Evolutionary conservation across 1,140 invertebrate species (phyloP), one percentile per base, ranked within the genome.

Genomic region (Brachionus rotundiformis): DNA sequence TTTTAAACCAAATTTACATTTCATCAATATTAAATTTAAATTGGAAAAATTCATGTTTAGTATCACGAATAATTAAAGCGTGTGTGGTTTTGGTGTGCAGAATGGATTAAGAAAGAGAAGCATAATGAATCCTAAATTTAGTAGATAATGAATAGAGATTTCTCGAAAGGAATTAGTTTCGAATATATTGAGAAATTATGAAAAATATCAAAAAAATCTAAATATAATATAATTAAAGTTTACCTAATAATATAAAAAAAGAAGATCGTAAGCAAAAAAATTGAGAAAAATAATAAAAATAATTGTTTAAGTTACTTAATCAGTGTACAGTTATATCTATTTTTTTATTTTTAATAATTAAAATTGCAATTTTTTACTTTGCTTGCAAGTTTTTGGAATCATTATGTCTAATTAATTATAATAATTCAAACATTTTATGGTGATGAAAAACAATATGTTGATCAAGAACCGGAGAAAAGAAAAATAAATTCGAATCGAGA

Each of bases 161-260:
- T 54, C 47, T 54, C 47, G 47, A 54, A 54, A 16, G 47, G 47
- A 54, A 54, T 54, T 54, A 54, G 47, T 54, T 54, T 54, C 47
- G 47, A 54, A n/a, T 54, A 54, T 54, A 54, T 54, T 54, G 47
- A 54, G 47, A 54, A 54, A 54, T 54, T 54, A 54, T 54, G 47
- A 54, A 54, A 16, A 54, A 54, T 19, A 54, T 19, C n/a, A 54
- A 54, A 8, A 54, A 23, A 54, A 54, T 7, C n/a, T 2, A 54
- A 54, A 25, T 19, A 54, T 19, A 54, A 19, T 19, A 16, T 8
- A 16, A 54, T 8, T 2, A 49, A 54, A 54, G 47, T 54, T 54
- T 54, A 4, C 5, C 10, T 54, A 54, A 54, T 54, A 1, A 23
- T n/a, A 19, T 54, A 16, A n/a, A 6, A 49, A n/a, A 41, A 49